Conservation (phyloP, 2,888 invertebrate species). For the Tetranychus truncatus region DNA sequence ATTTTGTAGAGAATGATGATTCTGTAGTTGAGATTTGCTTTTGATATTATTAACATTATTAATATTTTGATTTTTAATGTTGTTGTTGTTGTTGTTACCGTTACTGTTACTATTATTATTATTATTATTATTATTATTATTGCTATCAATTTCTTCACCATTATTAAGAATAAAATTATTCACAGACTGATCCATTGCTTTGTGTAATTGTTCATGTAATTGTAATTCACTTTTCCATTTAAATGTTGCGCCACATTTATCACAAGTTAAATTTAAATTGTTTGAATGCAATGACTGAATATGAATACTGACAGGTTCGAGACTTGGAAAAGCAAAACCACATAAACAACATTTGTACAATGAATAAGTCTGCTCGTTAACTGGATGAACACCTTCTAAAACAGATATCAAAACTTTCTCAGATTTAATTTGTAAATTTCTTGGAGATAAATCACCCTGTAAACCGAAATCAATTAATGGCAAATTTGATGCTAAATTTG, state of each 20-base stretch:
- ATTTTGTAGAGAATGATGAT: background rate
- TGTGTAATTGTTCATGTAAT: slow-evolving; percentile 26
- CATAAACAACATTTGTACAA: slow-evolving; percentile 27
- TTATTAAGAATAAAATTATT: background rate
- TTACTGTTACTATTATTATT: background rate
- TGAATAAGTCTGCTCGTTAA: slow-evolving; percentile 25
- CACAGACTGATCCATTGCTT: slow-evolving; percentile 21
- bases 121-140: background rate
- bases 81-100: background rate
- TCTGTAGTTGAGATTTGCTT: background rate
- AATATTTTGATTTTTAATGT: background rate
- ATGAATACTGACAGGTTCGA: slow-evolving; percentile 24
- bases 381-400: slow-evolving; percentile 26
- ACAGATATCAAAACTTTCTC: slow-evolving; percentile 25
- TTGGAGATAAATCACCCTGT: slow-evolving; percentile 16
- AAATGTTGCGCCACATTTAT: slow-evolving; percentile 27
- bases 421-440: slow-evolving; percentile 24
- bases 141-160: background rate
- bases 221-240: slow-evolving; percentile 26
- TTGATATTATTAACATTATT: background rate
- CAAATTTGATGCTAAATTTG: background rate
- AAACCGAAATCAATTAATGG: slow-evolving; percentile 16
- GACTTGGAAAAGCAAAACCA: slow-evolving; percentile 26
- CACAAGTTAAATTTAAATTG: slow-evolving; percentile 23
- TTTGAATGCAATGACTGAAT: slow-evolving; percentile 23